Conservation (phyloP, 1,140 invertebrate species). For the Diorhabda carinulata region DNA sequence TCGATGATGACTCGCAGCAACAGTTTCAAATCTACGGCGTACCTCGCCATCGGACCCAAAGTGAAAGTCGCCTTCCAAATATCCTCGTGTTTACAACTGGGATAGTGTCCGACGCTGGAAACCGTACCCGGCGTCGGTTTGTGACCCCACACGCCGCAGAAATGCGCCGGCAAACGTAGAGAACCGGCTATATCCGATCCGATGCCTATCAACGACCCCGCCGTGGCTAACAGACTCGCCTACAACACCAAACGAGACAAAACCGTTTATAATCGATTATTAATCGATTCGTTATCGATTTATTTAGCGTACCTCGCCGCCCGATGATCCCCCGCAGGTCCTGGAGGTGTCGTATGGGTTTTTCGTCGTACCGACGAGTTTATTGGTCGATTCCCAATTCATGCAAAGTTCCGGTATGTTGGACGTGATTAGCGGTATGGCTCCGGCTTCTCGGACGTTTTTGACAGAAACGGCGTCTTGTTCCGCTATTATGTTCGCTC, state of each 20-base stretch:
- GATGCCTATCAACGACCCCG: slow-evolving; percentile 73
- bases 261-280: not conserved
- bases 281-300: not conserved
- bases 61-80: slow-evolving; percentile 51
- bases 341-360: slow-evolving; percentile 83
- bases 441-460: slow-evolving; percentile 66
- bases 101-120: slow-evolving; percentile 52
- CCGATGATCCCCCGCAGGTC: slow-evolving; percentile 73
- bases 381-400: slow-evolving; percentile 87
- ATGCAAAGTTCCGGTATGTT: slow-evolving; percentile 91
- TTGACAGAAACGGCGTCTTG: slow-evolving; percentile 69
- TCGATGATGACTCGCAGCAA: slow-evolving; percentile 57
- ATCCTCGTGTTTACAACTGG: slow-evolving; percentile 24
- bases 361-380: slow-evolving; percentile 76
- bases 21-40: slow-evolving; percentile 70
- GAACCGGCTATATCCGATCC: slow-evolving; percentile 84
- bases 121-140: slow-evolving; percentile 66
- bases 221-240: slow-evolving; percentile 64
- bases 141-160: slow-evolving; percentile 82
- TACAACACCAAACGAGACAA: slow-evolving; percentile 33
- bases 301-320: slow-evolving; percentile 59
- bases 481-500: slow-evolving; percentile 53
- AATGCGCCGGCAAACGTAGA: slow-evolving; percentile 77
- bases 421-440: slow-evolving; percentile 80
- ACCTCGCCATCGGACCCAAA: slow-evolving; percentile 75